Evolutionary conservation across 2,888 invertebrate genomes (phyloP), one percentile per base, ranked within the genome.

Genomic region (Cosmorhoe ocellata): DNA sequence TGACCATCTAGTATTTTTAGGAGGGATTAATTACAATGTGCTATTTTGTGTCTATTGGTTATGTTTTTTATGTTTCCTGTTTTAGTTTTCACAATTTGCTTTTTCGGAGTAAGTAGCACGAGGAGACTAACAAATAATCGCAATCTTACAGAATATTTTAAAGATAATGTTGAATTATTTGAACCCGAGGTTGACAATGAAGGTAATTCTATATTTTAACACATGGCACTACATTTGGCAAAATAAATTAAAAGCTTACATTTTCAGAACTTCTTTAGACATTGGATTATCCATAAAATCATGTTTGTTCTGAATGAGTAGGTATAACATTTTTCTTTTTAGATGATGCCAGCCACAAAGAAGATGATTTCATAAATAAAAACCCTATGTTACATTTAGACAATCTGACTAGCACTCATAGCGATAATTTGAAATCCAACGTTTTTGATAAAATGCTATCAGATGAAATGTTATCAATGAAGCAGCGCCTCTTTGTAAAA

Each of bases 11-110:
- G 80, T 67, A 56, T 31, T 30, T 9, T 33, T 40, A 47, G 12
- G 46, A 52, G 26, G 51, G 62, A 63, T 64, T 62, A 61, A 59
- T 59, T 75, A 82, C 74, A 76, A 84, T 86, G 81, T 65, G 58
- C 60, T 58, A 55, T 70, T 74, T 71, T 64, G 47, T 64, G 70
- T 69, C 54, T 56, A 54, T 77, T 80, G 76, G 84, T 87, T 84
- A 87, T 87, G 86, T 79, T 86, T 79, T 79, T 79, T 77, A 61
- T 74, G 66, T 77, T 80, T 69, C 64, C 71, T 51, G 72, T 81
- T 77, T 69, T 79, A 68, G 61, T 84, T 58, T 57, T 81, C 56
- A 66, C 65, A 55, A 68, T 70, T 63, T 70, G 59, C 58, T 49
- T 71, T 58, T 50, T 56, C 41, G 46, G 61, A 53, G 51, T 63